Base-by-base conservation (phyloP, 2,888 invertebrate species). In the Hymenopus coronatus region DNA sequence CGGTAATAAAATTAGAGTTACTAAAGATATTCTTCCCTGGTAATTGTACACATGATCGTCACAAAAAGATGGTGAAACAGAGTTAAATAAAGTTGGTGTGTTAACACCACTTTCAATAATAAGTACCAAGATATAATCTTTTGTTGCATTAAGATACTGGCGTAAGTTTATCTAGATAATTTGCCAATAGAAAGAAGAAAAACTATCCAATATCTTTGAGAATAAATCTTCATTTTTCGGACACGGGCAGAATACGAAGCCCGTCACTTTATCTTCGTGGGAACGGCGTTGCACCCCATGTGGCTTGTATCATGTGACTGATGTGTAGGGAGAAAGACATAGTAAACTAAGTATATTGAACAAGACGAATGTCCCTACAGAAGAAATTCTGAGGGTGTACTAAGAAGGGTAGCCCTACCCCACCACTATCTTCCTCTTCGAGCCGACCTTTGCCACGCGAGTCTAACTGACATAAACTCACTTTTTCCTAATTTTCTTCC, bases 401-500 rank as follows among this genome's bases (percentile, higher is more conserved):
- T 40, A 40, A 12, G 54, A 20, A 70, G 54, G 54, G 54, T 70
- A 70, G 20, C 54, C 15, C 20, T 20, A 25, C 54, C 54, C 54
- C 6, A 70, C 54, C 54, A 54, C 54, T 54, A 54, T 54, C 14
- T 54, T 20, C 54, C 54, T 54, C 14, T 54, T 54, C 54, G 54
- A 70, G 54, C 54, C 54, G 54, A 70, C 54, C 54, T 70, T 6
- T 70, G 54, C 54, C 54, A 70, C 54, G 40, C 54, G 54, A 70
- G 54, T 70, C 20, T 70, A 70, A 70, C 54, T 70, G 54, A 3
- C 54, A 70, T 25, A 70, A 70, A 70, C 54, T 87, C 87, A 40
- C 85, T 87, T 82, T 85, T 87, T 82, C 87, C 82, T 87, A 87
- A 87, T 87, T 87, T 81, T 40, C 54, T 82, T 82, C 82, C 82